These are phyloP conservation scores for Tragelaphus scriptus DNA, from an alignment of 2,113 vertebrate species.

Conservation along the genomic window DNA sequence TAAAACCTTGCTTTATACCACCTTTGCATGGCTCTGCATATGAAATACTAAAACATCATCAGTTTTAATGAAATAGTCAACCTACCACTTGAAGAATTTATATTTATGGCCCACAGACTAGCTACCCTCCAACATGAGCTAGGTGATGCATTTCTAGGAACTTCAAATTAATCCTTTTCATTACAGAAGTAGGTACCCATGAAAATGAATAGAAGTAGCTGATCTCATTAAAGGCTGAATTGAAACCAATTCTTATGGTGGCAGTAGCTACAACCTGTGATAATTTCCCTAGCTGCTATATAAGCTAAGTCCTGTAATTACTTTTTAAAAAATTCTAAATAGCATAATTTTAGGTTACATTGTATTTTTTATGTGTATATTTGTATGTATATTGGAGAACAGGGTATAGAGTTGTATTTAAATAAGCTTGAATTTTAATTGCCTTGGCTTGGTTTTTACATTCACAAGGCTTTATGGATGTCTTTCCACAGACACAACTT, in stretches of 20 bases:
- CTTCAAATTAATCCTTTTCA: constrained; percentile 74
- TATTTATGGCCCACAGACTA: constrained; percentile 63
- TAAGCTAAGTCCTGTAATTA: constrained; percentile 69
- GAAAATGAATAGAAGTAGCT: constrained; percentile 73
- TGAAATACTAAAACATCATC: constrained; percentile 64
- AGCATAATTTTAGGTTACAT: constrained; percentile 62
- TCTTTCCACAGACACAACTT: constrained; percentile 54
- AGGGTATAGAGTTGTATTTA: constrained; percentile 49
- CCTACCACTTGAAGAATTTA: constrained; percentile 58
- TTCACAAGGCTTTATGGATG: constrained; percentile 50
- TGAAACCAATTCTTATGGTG: constrained; percentile 71
- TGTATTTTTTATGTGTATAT: constrained; percentile 68
- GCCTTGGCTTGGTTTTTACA: constrained; percentile 52
- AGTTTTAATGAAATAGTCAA: constrained; percentile 72
- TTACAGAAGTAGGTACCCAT: constrained; percentile 70
- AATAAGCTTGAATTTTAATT: constrained; percentile 68
- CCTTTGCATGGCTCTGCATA: constrained; percentile 41
- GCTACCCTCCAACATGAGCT: constrained; percentile 43
- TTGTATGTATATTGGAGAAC: constrained; percentile 46
- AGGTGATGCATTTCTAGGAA: constrained; percentile 69
- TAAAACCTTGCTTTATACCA: constrained; percentile 46
- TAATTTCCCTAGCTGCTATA: constrained; percentile 70
- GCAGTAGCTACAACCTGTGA: constrained; percentile 66
- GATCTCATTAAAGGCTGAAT: constrained; percentile 74
- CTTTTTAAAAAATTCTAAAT: constrained; percentile 68